A percentile compares a stretch with the other conserved stretches of the same genome.
Conservation (phyloP, 2,797 vertebrate species). For the Hirundo rustica region DNA sequence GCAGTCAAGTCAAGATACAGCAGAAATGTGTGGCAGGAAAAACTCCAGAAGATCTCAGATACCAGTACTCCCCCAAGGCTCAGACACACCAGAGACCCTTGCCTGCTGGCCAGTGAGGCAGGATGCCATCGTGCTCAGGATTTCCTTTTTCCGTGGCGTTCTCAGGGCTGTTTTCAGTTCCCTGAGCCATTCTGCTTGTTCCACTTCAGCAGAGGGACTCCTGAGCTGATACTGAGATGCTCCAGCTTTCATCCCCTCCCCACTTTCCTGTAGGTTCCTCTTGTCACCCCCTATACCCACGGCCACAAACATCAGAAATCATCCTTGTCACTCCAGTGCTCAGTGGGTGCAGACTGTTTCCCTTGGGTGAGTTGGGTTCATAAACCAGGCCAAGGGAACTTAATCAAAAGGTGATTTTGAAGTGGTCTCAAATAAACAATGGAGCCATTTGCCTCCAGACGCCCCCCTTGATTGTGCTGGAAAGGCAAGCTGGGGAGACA, state of each 20-base stretch:
- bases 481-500: background rate
- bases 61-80: background rate
- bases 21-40: background rate
- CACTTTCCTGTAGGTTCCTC: background rate
- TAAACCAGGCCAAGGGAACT: background rate
- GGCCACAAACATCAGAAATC: background rate
- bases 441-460: background rate
- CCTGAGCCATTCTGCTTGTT: background rate
- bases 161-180: background rate
- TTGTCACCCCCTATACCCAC: rapidly evolving
- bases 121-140: background rate
- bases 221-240: background rate
- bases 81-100: background rate
- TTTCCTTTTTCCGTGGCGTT: background rate
- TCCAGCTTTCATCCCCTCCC: background rate
- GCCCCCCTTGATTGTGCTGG: background rate
- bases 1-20: background rate
- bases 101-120: background rate
- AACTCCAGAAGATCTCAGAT: background rate
- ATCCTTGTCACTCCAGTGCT: background rate
- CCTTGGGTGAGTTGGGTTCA: background rate
- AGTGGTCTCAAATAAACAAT: background rate
- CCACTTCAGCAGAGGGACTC: background rate
- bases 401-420: background rate
- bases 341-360: background rate